A percentile compares a stretch with the other conserved stretches of the same genome.
Conservation (phyloP, 2,888 invertebrate species). For the Argyresthia goedartella region DNA sequence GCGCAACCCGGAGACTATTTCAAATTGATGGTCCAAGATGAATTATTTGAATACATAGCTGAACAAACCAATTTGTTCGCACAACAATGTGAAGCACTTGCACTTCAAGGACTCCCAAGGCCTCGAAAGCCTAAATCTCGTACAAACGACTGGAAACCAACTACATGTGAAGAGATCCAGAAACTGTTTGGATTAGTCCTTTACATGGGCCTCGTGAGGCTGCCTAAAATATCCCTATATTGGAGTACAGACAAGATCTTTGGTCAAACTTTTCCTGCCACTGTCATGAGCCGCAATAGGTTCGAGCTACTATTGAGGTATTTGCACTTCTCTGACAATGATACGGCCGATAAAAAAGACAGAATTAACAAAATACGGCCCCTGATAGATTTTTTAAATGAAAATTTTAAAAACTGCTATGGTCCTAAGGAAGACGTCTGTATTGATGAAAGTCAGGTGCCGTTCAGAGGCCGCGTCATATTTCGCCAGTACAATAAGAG, state of each 20-base stretch:
- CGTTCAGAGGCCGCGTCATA: constrained; percentile 10
- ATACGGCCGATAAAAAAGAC: constrained; percentile 7
- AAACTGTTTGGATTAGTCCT: constrained; percentile 16
- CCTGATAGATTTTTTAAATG: not conserved
- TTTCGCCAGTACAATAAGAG: constrained; percentile 13
- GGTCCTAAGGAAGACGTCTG: constrained; percentile 6
- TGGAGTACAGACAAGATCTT: constrained; percentile 16
- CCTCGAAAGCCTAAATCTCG: not conserved
- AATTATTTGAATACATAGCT: no score
- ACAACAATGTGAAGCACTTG: no score
- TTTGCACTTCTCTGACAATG: constrained; percentile 11
- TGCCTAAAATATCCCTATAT: constrained; percentile 14
- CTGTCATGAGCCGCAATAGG: constrained; percentile 15
- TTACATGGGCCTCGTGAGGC: constrained; percentile 18
- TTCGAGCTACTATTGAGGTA: constrained; percentile 13
- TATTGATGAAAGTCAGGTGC: constrained; percentile 8
- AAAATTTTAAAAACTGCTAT: not conserved
- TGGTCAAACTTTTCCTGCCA: constrained; percentile 12
- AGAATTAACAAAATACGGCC: constrained; percentile 9
- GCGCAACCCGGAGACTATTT: no score
- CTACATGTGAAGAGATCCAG: constrained; percentile 11
- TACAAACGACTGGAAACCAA: not conserved
- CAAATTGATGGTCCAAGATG: no score
- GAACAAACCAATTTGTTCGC: no score
- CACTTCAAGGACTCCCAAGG: no score